Percentiles rank a stretch among this genome's conserved stretches.
Conservation (phyloP, 2,797 vertebrate genomes). For the Orientallactaga sibirica region DNA sequence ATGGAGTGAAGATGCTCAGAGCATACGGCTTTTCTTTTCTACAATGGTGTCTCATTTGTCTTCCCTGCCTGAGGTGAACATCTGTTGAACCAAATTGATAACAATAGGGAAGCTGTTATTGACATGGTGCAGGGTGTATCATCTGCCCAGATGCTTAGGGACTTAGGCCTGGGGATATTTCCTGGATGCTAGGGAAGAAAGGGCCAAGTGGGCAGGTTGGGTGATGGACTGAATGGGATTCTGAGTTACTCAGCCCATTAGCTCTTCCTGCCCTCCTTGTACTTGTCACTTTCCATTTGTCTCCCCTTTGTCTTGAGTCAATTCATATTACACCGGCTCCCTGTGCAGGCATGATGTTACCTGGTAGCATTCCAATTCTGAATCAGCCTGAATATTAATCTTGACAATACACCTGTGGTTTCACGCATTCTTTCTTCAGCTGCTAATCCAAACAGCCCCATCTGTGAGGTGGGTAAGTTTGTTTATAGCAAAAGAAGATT, state of each 20-base stretch:
- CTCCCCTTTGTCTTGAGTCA: constrained; percentile 64
- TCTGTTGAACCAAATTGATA: constrained; percentile 81
- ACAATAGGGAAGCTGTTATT: constrained; percentile 54
- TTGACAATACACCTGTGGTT: constrained; percentile 80
- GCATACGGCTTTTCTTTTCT: constrained; percentile 65
- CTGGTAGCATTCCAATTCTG: constrained; percentile 66
- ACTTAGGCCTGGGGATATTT: not conserved
- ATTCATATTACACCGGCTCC: constrained; percentile 50
- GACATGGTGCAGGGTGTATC: not conserved
- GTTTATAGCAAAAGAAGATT: constrained; percentile 45
- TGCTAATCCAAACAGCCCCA: constrained; percentile 68
- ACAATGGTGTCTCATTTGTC: constrained; percentile 74
- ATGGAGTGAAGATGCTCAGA: constrained; percentile 31
- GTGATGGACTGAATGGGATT: not conserved
- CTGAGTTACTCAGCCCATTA: constrained; percentile 6
- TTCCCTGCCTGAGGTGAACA: constrained; percentile 76
- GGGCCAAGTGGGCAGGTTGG: not conserved
- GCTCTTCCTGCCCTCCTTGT: not conserved
- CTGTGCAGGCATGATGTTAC: not conserved
- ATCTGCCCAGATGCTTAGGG: constrained; percentile 56
- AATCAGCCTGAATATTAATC: constrained; percentile 71
- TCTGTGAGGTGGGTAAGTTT: constrained; percentile 24
- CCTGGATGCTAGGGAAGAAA: not conserved
- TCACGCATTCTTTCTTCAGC: constrained; percentile 66
- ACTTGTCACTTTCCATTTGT: constrained; percentile 50